Evolutionary conservation across 2,888 invertebrate species (phyloP).

Genomic region (Thymelicus sylvestris): DNA sequence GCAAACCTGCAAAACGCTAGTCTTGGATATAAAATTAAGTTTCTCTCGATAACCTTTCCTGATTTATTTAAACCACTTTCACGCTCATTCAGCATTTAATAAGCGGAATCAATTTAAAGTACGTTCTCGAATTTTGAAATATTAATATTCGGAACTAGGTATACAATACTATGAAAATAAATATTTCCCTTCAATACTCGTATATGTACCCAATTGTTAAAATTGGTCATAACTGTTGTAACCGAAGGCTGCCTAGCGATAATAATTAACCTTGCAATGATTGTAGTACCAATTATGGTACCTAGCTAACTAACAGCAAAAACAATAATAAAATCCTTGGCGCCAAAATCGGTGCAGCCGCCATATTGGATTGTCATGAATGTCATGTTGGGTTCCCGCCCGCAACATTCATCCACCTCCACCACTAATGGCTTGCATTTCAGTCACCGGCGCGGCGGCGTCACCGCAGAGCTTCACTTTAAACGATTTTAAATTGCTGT

Average conservation of each 20-base stretch:
- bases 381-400: neutral
- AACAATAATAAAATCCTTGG: constrained; percentile 10
- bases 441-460: neutral
- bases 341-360: neutral
- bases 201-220: neutral
- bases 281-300: neutral
- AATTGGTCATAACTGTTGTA: neutral
- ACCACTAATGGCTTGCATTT: constrained; percentile 1
- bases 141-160: too few species aligned
- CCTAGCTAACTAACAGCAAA: neutral
- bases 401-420: too few species aligned
- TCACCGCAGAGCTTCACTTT: neutral
- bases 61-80: too few species aligned
- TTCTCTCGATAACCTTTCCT: too few species aligned
- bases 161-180: too few species aligned
- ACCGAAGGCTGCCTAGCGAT: neutral
- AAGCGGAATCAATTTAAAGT: too few species aligned
- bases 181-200: too few species aligned
- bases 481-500: constrained; percentile 11
- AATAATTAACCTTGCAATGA: neutral
- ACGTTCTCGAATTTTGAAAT: too few species aligned
- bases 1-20: constrained; percentile 6
- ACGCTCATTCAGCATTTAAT: too few species aligned
- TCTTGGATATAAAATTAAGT: neutral
- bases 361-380: too few species aligned